phyloP scores from a whole-genome alignment of 2,113 vertebrate species.

The Albula glossodonta region DNA sequence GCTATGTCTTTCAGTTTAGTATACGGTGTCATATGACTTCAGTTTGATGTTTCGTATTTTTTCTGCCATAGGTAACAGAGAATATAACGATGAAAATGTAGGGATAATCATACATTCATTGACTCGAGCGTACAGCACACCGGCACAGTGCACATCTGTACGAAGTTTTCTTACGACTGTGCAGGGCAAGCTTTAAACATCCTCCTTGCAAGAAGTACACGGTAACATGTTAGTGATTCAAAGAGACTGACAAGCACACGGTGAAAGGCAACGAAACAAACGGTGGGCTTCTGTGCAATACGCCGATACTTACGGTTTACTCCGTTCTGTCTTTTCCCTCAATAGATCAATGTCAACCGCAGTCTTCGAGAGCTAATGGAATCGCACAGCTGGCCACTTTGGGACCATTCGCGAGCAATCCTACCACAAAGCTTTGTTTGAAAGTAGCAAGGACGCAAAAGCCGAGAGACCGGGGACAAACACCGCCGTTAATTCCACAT shows the following conservation, averaged over 20 bases:
- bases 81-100: not conserved
- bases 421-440: conserved; percentile 49
- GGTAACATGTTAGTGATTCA: conserved; percentile 2
- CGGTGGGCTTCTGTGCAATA: conserved; percentile 22
- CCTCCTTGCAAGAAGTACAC: conserved; percentile 61
- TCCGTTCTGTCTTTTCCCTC: conserved; percentile 65
- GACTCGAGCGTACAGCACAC: conserved; percentile 11
- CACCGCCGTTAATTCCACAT: conserved; percentile 53
- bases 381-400: conserved; percentile 61
- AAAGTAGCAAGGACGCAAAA: conserved; percentile 40
- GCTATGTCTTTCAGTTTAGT: conserved; percentile 39
- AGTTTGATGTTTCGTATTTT: not conserved
- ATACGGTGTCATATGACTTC: conserved; percentile 29
- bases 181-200: conserved; percentile 42
- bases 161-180: conserved; percentile 44
- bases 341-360: conserved; percentile 79
- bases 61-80: not conserved
- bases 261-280: conserved; percentile 28
- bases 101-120: not conserved
- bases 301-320: conserved; percentile 60
- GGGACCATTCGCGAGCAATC: conserved; percentile 59
- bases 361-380: conserved; percentile 66
- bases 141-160: conserved; percentile 34
- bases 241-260: not conserved
- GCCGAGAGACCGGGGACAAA: conserved; percentile 35